Evolutionary conservation across 1,140 invertebrate species (phyloP).

Genomic region (Chironomus striatipennis): DNA sequence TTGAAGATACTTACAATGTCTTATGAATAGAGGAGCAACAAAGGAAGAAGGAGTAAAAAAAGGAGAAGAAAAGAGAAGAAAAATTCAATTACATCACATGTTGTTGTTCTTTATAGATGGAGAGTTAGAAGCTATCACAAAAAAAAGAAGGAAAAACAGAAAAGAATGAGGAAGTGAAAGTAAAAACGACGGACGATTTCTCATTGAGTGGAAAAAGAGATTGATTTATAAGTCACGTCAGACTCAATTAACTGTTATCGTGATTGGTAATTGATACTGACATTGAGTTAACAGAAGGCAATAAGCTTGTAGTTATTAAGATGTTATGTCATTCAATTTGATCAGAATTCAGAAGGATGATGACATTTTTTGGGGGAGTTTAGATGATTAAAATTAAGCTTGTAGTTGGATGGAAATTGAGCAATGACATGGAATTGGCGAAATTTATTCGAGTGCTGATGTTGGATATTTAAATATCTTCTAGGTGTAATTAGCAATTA

Average conservation of each 20-base stretch:
- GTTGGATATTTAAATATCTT: too few species aligned
- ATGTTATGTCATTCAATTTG: slow-evolving; percentile 8
- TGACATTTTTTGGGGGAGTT: not conserved
- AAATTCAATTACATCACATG: slow-evolving; percentile 14
- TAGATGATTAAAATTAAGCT: too few species aligned
- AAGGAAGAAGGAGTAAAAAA: not conserved
- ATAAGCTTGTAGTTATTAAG: slow-evolving; percentile 9
- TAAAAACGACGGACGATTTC: not conserved
- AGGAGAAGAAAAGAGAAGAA: too few species aligned
- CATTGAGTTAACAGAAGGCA: slow-evolving; percentile 1
- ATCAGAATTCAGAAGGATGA: not conserved
- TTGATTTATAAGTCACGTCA: slow-evolving; percentile 13
- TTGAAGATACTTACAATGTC: not conserved
- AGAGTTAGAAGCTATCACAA: too few species aligned
- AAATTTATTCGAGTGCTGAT: too few species aligned
- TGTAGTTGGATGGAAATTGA: not conserved
- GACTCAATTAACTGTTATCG: slow-evolving; percentile 1
- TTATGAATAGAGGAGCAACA: not conserved
- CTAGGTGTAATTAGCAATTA: too few species aligned
- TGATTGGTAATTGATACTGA: slow-evolving; percentile 13
- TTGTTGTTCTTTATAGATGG: not conserved
- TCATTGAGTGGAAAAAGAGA: not conserved
- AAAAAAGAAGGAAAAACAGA: not conserved
- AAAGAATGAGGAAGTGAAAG: not conserved
- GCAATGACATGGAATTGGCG: not conserved